Base-by-base conservation (phyloP, 2,797 vertebrate genomes). In the Phoeniculus purpureus region DNA sequence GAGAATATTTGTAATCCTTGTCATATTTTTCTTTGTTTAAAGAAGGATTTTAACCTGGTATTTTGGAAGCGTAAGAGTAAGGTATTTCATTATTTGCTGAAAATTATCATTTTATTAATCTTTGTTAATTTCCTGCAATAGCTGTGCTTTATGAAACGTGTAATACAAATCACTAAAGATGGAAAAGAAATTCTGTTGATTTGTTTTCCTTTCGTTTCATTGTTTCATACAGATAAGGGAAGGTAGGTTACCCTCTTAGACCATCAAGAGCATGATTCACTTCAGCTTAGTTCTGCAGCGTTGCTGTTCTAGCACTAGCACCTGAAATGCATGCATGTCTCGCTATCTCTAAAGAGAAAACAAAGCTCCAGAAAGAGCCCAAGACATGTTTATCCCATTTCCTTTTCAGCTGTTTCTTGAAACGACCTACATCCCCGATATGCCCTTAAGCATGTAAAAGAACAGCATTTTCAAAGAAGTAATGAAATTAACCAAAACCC, bases 71-170 rank as follows among this genome's bases (percentile, higher is more conserved):
- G 67, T 26, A 84, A 76, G 78, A 79, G 34, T 52, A 88, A 20
- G 75, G 29, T 23, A 81, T 17, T 47, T 86, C 59, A 68, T 77
- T 2, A 74, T 79, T 51, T 82, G 21, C 22, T 80, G 40, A 6
- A 87, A 89, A 60, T 51, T 76, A 75, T 12, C 15, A 1, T 14
- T 93, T 76, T 83, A 47, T 82, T 83, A 50, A 3, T 3, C 83
- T 90, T 89, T 82, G n/a, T 75, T 72, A 77, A 77, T 90, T 80
- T 95, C 83, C 71, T 80, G 20, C n/a, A 71, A 71, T 67, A 79
- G 27, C 15, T 67, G 10, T 79, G 34, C 40, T 81, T 94, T 81
- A 87, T 74, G 71, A 90, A 91, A 89, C 20, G 64, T 20, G 10
- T 22, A 70, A 68, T 71, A 52, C 4, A 68, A 91, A n/a, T 0